These are phyloP conservation scores for Grammomys surdaster DNA, from an alignment of 2,113 vertebrate species.

Conservation along the genomic window DNA sequence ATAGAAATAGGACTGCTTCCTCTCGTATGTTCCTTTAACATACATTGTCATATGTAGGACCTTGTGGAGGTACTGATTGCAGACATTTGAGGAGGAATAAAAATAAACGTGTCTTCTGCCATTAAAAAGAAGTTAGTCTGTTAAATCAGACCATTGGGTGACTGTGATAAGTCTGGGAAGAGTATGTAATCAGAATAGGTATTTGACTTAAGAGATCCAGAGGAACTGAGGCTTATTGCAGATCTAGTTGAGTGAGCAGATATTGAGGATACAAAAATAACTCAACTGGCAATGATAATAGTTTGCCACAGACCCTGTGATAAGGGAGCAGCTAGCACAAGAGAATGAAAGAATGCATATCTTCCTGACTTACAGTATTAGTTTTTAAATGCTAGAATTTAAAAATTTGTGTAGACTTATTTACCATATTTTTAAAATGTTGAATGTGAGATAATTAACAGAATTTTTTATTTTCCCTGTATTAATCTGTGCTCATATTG, in stretches of 20 bases:
- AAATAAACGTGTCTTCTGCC: conserved; percentile 1
- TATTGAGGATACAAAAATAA: not conserved
- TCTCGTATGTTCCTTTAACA: conserved; percentile 37
- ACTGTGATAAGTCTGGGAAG: not conserved
- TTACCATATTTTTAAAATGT: conserved; percentile 14
- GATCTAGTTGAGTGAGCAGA: not conserved
- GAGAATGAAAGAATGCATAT: not conserved
- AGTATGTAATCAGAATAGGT: not conserved
- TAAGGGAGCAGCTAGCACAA: not conserved
- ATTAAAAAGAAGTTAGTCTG: conserved; percentile 3
- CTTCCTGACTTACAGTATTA: not conserved
- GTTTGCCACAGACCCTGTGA: not conserved
- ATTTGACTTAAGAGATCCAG: not conserved
- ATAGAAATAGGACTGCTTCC: not conserved
- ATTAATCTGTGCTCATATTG: not conserved
- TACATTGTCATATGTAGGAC: not conserved
- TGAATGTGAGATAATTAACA: not conserved
- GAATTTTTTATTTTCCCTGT: conserved; percentile 1
- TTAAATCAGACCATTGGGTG: not conserved
- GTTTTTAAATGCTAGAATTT: conserved; percentile 6
- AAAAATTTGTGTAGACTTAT: not conserved
- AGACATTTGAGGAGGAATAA: not conserved
- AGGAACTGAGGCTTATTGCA: not conserved
- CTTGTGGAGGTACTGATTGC: not conserved
- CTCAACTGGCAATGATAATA: not conserved